Evolutionary conservation across 2,797 vertebrate genomes (phyloP).

Genomic region (Amblyraja radiata): DNA sequence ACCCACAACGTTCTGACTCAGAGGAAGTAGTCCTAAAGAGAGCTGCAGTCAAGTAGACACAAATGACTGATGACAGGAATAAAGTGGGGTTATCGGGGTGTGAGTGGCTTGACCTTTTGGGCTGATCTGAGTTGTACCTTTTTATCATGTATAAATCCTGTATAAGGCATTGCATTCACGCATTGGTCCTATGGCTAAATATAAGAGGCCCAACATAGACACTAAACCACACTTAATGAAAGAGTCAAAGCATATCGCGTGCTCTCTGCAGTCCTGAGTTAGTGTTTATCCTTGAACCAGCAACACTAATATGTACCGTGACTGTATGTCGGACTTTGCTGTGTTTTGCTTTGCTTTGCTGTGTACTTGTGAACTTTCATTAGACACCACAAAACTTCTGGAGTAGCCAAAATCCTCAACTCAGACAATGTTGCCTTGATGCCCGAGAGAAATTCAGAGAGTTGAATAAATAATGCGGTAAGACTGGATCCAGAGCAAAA

Average conservation of each 20-base stretch:
- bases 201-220: background rate
- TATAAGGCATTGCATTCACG: too few relatives aligned
- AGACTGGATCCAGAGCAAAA: background rate
- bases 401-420: background rate
- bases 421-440: background rate
- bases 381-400: background rate
- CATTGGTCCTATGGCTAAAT: background rate
- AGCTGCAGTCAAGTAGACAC: background rate
- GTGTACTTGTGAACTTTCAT: background rate
- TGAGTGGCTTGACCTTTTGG: too few relatives aligned
- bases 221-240: background rate
- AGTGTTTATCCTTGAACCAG: background rate
- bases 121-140: background rate
- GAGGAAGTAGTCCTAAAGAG: too few relatives aligned
- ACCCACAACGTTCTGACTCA: too few relatives aligned
- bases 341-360: background rate
- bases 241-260: background rate
- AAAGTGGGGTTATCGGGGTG: background rate
- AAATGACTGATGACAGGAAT: background rate
- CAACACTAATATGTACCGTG: background rate
- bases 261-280: too few relatives aligned
- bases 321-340: background rate
- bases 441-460: background rate
- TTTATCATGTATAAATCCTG: background rate
- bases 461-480: background rate